A percentile compares a stretch with the other conserved stretches of the same genome.
These are phyloP conservation scores for Tokudaia muenninki DNA, from an alignment of 2,797 vertebrate genomes.

Conservation along the genomic window DNA sequence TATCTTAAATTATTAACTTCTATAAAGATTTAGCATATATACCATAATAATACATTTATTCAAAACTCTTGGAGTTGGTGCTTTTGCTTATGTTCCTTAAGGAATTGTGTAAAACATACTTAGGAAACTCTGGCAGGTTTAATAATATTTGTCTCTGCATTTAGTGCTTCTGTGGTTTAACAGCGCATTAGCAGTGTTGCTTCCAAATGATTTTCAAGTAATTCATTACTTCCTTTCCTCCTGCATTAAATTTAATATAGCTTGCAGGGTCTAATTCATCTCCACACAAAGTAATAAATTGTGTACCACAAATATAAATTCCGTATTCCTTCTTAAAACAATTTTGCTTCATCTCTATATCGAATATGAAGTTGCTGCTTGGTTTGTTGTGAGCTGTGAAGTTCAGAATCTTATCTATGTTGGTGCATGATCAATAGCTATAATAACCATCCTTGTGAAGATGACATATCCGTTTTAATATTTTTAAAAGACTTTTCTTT, in stretches of 20 bases:
- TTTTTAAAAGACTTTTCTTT: conserved; percentile 50
- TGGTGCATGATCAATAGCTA: conserved; percentile 77
- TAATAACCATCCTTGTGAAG: conserved; percentile 72
- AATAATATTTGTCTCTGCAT: conserved; percentile 79
- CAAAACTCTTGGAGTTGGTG: conserved; percentile 48
- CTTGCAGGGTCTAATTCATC: conserved; percentile 80
- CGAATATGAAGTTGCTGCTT: conserved; percentile 63
- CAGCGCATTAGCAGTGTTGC: conserved; percentile 67
- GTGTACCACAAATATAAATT: conserved; percentile 77
- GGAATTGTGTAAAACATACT: conserved; percentile 66
- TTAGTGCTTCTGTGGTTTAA: conserved; percentile 76
- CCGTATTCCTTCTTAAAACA: conserved; percentile 73
- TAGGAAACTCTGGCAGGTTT: conserved; percentile 64
- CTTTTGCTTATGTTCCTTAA: conserved; percentile 64
- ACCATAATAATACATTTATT: conserved; percentile 67
- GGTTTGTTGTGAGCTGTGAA: conserved; percentile 30
- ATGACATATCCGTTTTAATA: conserved; percentile 69
- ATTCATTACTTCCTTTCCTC: conserved; percentile 80
- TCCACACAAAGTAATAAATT: conserved; percentile 78
- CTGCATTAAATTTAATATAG: conserved; percentile 81
- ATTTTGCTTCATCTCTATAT: conserved; percentile 75
- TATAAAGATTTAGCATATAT: conserved; percentile 46
- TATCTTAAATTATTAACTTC: conserved; percentile 70
- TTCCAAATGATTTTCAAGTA: conserved; percentile 80
- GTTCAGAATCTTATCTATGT: conserved; percentile 44